These are phyloP conservation scores for Iselma pallidipennis DNA, from an alignment of 2,888 invertebrate species.

Conservation along the genomic window DNA sequence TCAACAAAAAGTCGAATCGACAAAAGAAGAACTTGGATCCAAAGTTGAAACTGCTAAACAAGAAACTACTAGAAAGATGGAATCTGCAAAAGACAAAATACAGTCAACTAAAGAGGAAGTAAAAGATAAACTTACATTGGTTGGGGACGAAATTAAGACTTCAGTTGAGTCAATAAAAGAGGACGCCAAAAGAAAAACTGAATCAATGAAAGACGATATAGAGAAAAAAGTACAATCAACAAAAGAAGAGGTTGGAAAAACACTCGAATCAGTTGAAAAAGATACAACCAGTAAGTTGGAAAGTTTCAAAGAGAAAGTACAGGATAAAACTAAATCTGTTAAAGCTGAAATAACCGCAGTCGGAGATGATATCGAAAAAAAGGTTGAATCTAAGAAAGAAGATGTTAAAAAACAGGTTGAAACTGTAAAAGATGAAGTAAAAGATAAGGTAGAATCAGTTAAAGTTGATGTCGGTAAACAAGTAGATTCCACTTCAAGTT, in stretches of 20 bases:
- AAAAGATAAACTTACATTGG: constrained; percentile 23
- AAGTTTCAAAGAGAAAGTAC: not conserved
- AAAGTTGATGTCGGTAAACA: not conserved
- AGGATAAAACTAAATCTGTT: not conserved
- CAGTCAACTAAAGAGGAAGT: constrained; percentile 19
- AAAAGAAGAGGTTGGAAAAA: not conserved
- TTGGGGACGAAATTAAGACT: constrained; percentile 36
- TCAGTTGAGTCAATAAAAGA: not conserved
- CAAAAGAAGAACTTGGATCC: not conserved
- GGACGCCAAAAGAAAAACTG: not conserved
- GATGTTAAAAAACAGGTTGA: not conserved
- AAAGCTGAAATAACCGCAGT: not conserved
- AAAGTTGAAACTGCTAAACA: not conserved
- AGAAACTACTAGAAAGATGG: not conserved
- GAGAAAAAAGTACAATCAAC: not conserved
- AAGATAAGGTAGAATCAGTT: not conserved
- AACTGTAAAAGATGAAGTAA: not conserved
- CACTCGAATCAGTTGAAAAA: not conserved
- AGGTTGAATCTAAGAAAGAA: not conserved
- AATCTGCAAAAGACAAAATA: not conserved
- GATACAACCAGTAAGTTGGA: not conserved
- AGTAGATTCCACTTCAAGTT: not conserved
- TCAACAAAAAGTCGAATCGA: not conserved
- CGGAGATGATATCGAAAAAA: not conserved
- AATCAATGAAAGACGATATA: not conserved